These are phyloP conservation scores for Drosophila eugracilis DNA, from an alignment of 1,140 invertebrate genomes.

Conservation along the genomic window DNA sequence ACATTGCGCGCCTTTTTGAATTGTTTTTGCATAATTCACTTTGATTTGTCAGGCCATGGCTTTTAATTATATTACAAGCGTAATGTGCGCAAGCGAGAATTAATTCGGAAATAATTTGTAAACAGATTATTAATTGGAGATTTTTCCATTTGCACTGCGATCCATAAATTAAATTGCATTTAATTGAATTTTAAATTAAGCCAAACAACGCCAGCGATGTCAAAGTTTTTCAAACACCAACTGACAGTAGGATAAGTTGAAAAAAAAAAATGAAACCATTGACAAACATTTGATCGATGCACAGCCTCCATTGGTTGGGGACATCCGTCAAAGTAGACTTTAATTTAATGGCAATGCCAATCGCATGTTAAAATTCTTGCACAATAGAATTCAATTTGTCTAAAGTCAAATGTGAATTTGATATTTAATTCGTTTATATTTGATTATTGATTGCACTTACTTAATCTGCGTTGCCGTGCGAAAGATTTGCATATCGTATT, in stretches of 20 bases:
- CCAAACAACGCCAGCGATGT: constrained; percentile 14
- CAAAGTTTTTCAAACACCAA: constrained; percentile 28
- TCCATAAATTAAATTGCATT: constrained; percentile 42
- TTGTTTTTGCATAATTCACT: constrained; percentile 29
- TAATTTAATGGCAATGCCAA: constrained; percentile 20
- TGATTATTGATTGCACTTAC: constrained; percentile 31
- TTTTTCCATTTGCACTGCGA: constrained; percentile 21
- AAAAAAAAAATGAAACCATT: no score
- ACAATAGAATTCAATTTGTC: constrained; percentile 42
- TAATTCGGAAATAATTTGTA: constrained; percentile 49
- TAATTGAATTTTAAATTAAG: constrained; percentile 56
- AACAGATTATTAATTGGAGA: constrained; percentile 55
- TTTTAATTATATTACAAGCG: constrained; percentile 59
- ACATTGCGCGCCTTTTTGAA: constrained; percentile 15
- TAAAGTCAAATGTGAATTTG: constrained; percentile 35
- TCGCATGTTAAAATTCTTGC: constrained; percentile 12
- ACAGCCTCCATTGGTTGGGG: constrained; percentile 9
- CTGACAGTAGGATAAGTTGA: constrained; percentile 16
- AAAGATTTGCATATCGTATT: constrained; percentile 42
- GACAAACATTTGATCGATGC: constrained; percentile 27
- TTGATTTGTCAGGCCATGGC: constrained; percentile 33
- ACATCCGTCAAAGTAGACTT: constrained; percentile 16
- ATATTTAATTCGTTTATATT: constrained; percentile 45
- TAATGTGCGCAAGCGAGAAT: constrained; percentile 27
- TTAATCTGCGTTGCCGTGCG: constrained; percentile 4